Percentiles rank a stretch among this genome's conserved stretches.
Conservation (phyloP, 1,140 invertebrate species). For the Caenorhabditis latens region DNA sequence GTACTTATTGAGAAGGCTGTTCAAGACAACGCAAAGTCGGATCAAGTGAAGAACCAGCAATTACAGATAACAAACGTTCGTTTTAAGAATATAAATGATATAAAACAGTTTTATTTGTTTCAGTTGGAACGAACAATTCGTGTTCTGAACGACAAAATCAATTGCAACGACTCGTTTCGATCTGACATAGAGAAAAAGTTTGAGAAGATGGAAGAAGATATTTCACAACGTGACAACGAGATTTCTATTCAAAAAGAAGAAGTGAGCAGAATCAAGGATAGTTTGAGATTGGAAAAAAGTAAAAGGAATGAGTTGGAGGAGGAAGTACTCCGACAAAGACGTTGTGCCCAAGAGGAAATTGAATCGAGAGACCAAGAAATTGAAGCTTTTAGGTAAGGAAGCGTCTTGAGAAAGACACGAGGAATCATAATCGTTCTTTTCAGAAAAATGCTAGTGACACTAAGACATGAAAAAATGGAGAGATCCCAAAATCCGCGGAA, state of each 20-base stretch:
- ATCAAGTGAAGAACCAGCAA: conserved; percentile 33
- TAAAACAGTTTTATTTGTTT: background rate
- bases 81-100: background rate
- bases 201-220: conserved; percentile 3
- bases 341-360: conserved; percentile 31
- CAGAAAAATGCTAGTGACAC: conserved; percentile 38
- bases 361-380: conserved; percentile 44
- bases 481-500: conserved; percentile 10
- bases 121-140: conserved; percentile 28
- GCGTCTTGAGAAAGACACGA: background rate
- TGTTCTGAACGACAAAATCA: conserved; percentile 31
- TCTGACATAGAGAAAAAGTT: conserved; percentile 5
- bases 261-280: conserved; percentile 28
- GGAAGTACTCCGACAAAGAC: conserved; percentile 9
- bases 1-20: conserved; percentile 2
- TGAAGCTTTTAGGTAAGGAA: conserved; percentile 17
- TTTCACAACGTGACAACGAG: background rate
- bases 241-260: conserved; percentile 10
- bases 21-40: conserved; percentile 18
- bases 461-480: conserved; percentile 32
- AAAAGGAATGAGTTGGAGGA: conserved; percentile 38
- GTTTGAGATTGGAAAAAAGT: conserved; percentile 1
- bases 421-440: background rate
- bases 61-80: conserved; percentile 21
- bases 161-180: conserved; percentile 33